A percentile compares a stretch with the other conserved stretches of the same genome.
Conservation (phyloP, 1,140 invertebrate genomes). For the Zaprionus gabonicus region DNA sequence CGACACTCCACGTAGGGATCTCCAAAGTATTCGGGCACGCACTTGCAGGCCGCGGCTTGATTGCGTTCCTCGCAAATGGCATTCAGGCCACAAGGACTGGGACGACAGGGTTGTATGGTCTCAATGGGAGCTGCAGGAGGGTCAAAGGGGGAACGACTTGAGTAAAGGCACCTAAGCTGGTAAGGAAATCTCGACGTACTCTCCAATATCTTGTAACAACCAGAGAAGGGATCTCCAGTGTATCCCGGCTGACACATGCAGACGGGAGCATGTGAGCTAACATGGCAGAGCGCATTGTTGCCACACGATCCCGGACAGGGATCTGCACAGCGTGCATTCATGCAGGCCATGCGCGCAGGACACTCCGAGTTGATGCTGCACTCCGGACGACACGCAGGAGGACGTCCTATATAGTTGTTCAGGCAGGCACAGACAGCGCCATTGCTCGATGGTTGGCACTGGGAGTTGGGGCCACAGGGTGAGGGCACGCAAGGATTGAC, state of each 20-base stretch:
- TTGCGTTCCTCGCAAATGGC: constrained; percentile 91
- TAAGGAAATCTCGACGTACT: constrained; percentile 83
- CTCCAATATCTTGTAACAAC: constrained; percentile 86
- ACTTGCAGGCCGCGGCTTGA: constrained; percentile 89
- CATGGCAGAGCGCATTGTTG: constrained; percentile 88
- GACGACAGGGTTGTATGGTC: constrained; percentile 86
- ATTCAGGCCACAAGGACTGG: constrained; percentile 92
- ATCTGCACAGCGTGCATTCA: constrained; percentile 88
- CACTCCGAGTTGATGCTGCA: constrained; percentile 90
- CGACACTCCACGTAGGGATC: constrained; percentile 90
- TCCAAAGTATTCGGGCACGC: constrained; percentile 89
- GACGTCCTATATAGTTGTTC: constrained; percentile 88
- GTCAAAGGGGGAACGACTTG: constrained; percentile 27
- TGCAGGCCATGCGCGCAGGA: constrained; percentile 88
- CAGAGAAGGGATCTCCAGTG: constrained; percentile 90
- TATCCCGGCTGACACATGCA: constrained; percentile 89
- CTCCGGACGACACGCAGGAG: constrained; percentile 90
- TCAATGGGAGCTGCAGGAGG: constrained; percentile 83
- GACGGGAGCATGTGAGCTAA: constrained; percentile 89
- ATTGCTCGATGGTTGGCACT: constrained; percentile 87
- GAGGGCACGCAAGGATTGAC: constrained; percentile 87
- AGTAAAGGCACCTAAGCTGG: constrained; percentile 7
- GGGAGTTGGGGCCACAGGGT: constrained; percentile 88
- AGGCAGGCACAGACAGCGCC: constrained; percentile 89
- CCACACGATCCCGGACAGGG: constrained; percentile 91